phyloP scores from a whole-genome alignment of 1,140 invertebrate species.

The Drosophila oshimai region DNA sequence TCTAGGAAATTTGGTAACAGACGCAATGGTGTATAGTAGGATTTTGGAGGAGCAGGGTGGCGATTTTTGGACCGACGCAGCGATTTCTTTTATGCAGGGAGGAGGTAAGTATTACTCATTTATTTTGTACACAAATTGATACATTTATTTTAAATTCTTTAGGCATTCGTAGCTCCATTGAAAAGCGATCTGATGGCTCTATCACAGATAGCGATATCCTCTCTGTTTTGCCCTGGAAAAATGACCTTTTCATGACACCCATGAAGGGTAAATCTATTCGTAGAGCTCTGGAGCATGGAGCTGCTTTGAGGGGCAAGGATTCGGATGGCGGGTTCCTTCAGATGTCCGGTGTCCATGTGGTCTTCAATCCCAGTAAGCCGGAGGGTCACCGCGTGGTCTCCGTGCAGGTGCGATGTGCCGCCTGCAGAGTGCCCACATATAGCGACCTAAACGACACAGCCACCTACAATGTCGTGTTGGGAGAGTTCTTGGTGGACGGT shows the following conservation, averaged over 20 bases:
- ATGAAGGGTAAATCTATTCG: slow-evolving; percentile 83
- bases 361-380: slow-evolving; percentile 83
- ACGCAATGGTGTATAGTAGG: slow-evolving; percentile 86
- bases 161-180: slow-evolving; percentile 76
- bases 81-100: slow-evolving; percentile 89
- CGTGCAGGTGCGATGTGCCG: slow-evolving; percentile 84
- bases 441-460: slow-evolving; percentile 75
- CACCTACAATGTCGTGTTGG: slow-evolving; percentile 84
- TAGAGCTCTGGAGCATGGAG: slow-evolving; percentile 84
- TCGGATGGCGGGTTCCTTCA: slow-evolving; percentile 86
- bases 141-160: not conserved
- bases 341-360: slow-evolving; percentile 85
- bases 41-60: slow-evolving; percentile 83
- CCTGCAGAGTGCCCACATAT: slow-evolving; percentile 83
- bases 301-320: slow-evolving; percentile 82
- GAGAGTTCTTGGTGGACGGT: slow-evolving; percentile 49
- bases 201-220: slow-evolving; percentile 74
- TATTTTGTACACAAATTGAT: too few relatives aligned
- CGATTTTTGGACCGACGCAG: slow-evolving; percentile 88
- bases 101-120: slow-evolving; percentile 84
- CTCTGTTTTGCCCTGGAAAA: slow-evolving; percentile 85
- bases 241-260: slow-evolving; percentile 83
- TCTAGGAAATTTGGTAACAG: slow-evolving; percentile 91
- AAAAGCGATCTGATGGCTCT: slow-evolving; percentile 51
- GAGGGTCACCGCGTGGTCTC: slow-evolving; percentile 83